Evolutionary conservation across 2,888 invertebrate genomes (phyloP).

Genomic region (Omphaloscelis lunosa): DNA sequence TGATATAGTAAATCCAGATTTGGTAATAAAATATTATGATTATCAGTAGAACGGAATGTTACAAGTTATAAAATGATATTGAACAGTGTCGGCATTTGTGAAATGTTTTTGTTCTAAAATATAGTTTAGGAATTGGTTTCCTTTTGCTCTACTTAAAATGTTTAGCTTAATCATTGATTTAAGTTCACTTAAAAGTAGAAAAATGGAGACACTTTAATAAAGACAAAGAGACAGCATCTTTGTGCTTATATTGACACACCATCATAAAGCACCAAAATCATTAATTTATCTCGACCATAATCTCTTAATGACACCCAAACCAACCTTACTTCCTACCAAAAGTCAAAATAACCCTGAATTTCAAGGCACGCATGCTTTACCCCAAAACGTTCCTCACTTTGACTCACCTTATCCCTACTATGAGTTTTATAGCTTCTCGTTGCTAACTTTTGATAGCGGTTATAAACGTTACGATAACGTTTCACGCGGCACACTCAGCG

Average conservation of each 20-base stretch:
- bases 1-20: not conserved
- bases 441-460: conserved; percentile 78
- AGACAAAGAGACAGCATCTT: not conserved
- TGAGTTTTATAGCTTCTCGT: conserved; percentile 70
- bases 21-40: not conserved
- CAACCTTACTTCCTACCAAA: not conserved
- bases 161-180: not conserved
- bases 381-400: conserved; percentile 36
- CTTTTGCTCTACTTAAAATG: not conserved
- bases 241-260: not conserved
- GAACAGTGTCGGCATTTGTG: not conserved
- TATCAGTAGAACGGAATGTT: not conserved
- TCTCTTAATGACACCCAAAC: not conserved
- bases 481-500: conserved; percentile 64
- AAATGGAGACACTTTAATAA: not conserved
- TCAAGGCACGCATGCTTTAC: conserved; percentile 51
- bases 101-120: not conserved
- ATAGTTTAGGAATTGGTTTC: not conserved
- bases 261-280: not conserved
- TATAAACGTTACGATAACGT: conserved; percentile 82
- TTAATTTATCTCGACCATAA: not conserved
- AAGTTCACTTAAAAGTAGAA: not conserved
- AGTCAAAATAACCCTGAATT: conserved; percentile 49
- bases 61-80: not conserved
- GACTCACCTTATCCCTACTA: conserved; percentile 49